Conservation (phyloP, 2,113 vertebrate species). For the Pangasianodon hypophthalmus region DNA sequence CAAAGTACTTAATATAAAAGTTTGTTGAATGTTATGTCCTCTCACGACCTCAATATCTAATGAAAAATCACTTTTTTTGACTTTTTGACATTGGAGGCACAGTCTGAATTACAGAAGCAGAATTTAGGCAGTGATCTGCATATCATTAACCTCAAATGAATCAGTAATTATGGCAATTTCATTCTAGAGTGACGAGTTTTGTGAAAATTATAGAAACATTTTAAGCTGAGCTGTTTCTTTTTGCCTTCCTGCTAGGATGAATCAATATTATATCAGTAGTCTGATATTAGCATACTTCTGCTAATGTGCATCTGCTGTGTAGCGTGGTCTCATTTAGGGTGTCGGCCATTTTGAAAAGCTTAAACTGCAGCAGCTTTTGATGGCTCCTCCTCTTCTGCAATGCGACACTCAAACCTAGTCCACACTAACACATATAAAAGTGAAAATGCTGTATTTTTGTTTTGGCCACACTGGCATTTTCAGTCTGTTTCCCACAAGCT, state of each 20-base stretch:
- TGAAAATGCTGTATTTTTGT: too few species aligned
- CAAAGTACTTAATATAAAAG: not conserved
- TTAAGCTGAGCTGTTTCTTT: too few species aligned
- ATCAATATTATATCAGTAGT: too few species aligned
- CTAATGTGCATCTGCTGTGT: too few species aligned
- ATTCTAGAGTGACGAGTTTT: not conserved
- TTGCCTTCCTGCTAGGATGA: too few species aligned
- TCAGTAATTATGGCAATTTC: not conserved
- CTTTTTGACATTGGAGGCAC: not conserved
- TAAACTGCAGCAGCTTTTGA: not conserved
- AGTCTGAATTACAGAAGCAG: not conserved
- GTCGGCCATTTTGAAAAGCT: not conserved
- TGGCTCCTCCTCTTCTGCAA: not conserved
- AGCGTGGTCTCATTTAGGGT: too few species aligned
- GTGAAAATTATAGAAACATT: not conserved
- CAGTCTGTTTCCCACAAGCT: not conserved
- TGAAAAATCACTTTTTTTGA: not conserved
- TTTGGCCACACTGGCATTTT: not conserved
- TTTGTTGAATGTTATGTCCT: not conserved
- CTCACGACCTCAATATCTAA: not conserved
- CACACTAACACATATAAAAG: too few species aligned
- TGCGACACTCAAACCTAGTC: not conserved
- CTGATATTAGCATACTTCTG: too few species aligned
- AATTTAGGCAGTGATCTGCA: slow-evolving; percentile 4
- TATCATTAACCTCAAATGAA: not conserved